Evolutionary conservation across 2,113 vertebrate species (phyloP), one percentile per base, ranked within the genome.

Genomic region (Gallinago media): DNA sequence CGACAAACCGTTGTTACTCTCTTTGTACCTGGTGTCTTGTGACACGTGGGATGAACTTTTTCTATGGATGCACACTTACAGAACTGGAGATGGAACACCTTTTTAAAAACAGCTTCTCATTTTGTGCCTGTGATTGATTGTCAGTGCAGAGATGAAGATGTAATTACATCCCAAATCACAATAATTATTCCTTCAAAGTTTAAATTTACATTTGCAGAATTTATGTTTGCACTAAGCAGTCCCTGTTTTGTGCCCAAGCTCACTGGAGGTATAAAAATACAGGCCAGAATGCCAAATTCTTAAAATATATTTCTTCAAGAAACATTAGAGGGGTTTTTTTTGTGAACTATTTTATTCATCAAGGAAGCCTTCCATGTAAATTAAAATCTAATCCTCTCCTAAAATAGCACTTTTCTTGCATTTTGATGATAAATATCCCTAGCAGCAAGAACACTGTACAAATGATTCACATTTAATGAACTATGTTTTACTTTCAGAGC

Each of bases 401-500:
- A 96, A 97, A 97, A 95, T 77, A 92, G 75, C 84, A 49, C 31
- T 91, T 95, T 67, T 91, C 90, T 96, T 96, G 77, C 80, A 94
- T 96, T 96, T 66, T 95, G 89, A 96, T 97, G 92, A 88, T 95
- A 98, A 97, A 74, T 89, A 97, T 80, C 42, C 83, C 78, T 86
- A 49, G 87, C 94, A 96, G 91, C 95, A 97, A 70, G 84, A 97
- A 97, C 63, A 67, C 34, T 85, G 78, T 85, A 92, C 58, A 92
- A 95, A 94, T 92, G 36, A 55, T 84, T 74, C 95, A 95, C 86
- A 90, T 89, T 95, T 97, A 97, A 97, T 97, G 92, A 95, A 92
- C 44, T 95, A 89, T 76, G 93, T 90, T 95, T 97, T 94, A 94
- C 88, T 83, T 93, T 67, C 90, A 49, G 9, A 97, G 85, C 20